Conservation (phyloP, 2,113 vertebrate species). For the Pachypanchax playfairii region DNA sequence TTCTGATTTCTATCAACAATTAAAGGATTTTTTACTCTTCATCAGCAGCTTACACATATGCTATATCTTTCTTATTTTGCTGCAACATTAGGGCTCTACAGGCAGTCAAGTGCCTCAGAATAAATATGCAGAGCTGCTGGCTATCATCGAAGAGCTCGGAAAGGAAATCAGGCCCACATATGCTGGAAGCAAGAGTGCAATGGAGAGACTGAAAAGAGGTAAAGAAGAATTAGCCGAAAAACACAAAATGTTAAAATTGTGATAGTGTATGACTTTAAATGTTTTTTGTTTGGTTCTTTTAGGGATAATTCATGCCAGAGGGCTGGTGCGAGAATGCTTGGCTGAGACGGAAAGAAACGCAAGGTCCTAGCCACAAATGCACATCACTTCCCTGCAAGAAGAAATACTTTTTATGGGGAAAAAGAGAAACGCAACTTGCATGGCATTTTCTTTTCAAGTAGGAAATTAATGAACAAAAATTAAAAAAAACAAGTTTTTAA, state of each 20-base stretch:
- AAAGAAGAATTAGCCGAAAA: not conserved
- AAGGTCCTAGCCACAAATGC: conserved; percentile 84
- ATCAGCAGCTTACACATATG: not conserved
- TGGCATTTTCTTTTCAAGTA: conserved; percentile 61
- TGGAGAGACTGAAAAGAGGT: conserved; percentile 98
- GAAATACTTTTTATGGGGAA: conserved; percentile 45
- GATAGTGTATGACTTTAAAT: not conserved
- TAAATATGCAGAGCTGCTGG: conserved; percentile 97
- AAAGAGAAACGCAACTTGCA: conserved; percentile 58
- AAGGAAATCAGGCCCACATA: conserved; percentile 98
- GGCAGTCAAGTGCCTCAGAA: conserved; percentile 96
- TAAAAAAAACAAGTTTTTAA: conserved; percentile 36
- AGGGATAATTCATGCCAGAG: conserved; percentile 98
- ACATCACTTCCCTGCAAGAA: conserved; percentile 51
- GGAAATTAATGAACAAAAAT: conserved; percentile 54
- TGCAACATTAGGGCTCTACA: conserved; percentile 82
- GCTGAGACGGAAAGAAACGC: conserved; percentile 97
- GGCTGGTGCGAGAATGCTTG: conserved; percentile 95
- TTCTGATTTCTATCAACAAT: too few species aligned
- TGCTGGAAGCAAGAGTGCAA: conserved; percentile 97
- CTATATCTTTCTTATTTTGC: conserved; percentile 4
- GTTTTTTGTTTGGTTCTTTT: conserved; percentile 5
- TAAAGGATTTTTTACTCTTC: too few species aligned
- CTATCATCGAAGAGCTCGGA: conserved; percentile 97
- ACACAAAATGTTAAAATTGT: not conserved